Conservation (phyloP, 2,888 invertebrate species). For the Atethmia centrago region DNA sequence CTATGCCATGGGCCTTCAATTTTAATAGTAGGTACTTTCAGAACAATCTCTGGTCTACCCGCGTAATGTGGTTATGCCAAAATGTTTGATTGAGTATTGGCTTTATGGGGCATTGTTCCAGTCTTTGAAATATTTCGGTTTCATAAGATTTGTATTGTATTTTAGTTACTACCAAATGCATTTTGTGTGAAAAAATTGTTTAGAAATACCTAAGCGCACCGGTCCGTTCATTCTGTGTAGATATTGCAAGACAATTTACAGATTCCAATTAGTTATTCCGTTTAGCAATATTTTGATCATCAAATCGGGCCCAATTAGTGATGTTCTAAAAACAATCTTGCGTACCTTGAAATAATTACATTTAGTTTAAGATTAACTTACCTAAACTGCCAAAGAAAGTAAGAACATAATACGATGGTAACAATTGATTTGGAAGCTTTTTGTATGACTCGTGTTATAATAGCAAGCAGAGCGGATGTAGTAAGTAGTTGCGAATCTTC, state of each 20-base stretch:
- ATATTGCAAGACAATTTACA: conserved; percentile 29
- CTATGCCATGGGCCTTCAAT: conserved; percentile 10
- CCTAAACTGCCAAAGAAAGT: conserved; percentile 30
- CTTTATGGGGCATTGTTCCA: conserved; percentile 47
- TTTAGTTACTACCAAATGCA: not conserved
- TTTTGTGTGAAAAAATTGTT: conserved; percentile 4
- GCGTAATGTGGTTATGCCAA: conserved; percentile 14
- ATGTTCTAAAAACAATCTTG: conserved; percentile 37
- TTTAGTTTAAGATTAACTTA: conserved; percentile 23
- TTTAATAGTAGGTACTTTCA: conserved; percentile 23
- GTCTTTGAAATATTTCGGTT: conserved; percentile 23
- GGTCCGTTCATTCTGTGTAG: not conserved
- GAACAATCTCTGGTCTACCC: conserved; percentile 16
- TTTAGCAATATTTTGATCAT: conserved; percentile 47
- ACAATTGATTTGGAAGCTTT: conserved; percentile 35
- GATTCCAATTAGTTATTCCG: conserved; percentile 35
- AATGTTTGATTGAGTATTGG: conserved; percentile 42
- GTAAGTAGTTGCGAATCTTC: conserved; percentile 23
- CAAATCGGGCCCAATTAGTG: conserved; percentile 43
- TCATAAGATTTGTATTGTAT: conserved; percentile 28
- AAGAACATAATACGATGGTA: conserved; percentile 21
- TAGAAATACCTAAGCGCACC: not conserved
- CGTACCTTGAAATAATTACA: conserved; percentile 38
- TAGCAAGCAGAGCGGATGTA: conserved; percentile 25
- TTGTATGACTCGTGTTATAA: conserved; percentile 3